Percentiles rank a stretch among this genome's conserved stretches.
These are phyloP conservation scores for Pentalonia nigronervosa DNA, from an alignment of 1,140 invertebrate species.

Conservation along the genomic window DNA sequence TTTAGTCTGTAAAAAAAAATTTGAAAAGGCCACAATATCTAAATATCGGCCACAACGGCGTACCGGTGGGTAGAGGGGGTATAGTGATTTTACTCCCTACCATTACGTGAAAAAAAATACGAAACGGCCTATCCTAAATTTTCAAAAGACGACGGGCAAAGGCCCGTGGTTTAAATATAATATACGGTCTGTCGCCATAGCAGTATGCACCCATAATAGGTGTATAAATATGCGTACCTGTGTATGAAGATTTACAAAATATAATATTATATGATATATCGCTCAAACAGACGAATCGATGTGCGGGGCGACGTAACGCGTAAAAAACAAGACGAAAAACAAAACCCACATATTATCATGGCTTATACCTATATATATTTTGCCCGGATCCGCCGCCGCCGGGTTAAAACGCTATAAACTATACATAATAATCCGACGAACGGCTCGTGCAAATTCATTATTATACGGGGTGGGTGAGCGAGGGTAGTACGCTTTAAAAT, in stretches of 20 bases:
- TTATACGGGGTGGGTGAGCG: not conserved
- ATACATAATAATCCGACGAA: not conserved
- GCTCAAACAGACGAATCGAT: not conserved
- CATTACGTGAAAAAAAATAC: no score
- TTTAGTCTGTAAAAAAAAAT: no score
- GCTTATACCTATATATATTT: not conserved
- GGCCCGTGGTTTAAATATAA: no score
- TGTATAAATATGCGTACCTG: not conserved
- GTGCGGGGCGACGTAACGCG: not conserved
- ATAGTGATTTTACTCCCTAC: no score
- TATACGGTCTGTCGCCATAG: no score
- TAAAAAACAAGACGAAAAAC: not conserved
- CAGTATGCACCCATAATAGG: not conserved
- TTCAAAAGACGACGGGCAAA: no score
- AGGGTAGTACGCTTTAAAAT: not conserved
- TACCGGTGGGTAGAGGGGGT: no score
- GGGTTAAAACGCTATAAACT: conserved; percentile 23
- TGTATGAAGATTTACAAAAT: not conserved
- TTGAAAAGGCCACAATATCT: no score
- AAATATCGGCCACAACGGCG: no score
- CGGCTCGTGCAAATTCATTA: not conserved
- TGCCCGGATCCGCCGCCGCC: conserved; percentile 20
- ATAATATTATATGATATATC: not conserved
- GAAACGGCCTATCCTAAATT: no score
- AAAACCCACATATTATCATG: not conserved